phyloP scores from a whole-genome alignment of 2,888 invertebrate genomes.

The Platycnemis pennipes region DNA sequence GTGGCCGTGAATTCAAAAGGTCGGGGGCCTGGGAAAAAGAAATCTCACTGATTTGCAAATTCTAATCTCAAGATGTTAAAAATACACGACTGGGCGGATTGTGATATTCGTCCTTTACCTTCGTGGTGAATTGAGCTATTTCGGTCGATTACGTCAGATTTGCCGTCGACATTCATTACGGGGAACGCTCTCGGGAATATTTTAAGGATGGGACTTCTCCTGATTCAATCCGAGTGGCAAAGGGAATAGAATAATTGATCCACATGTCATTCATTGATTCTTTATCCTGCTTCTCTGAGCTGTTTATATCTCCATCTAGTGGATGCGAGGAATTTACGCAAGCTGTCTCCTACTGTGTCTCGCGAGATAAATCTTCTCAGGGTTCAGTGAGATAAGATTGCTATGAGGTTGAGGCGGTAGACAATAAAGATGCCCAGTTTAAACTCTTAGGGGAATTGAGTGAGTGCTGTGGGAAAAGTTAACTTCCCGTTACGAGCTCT shows the following conservation, averaged over 20 bases:
- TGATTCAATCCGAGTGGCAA: neutral
- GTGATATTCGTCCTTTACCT: neutral
- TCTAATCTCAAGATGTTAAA: neutral
- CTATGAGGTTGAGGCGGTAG: neutral
- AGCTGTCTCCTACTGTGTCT: neutral
- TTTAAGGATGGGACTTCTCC: neutral
- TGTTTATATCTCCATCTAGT: neutral
- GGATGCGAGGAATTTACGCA: neutral
- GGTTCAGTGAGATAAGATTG: neutral
- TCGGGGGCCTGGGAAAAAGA: neutral
- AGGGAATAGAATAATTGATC: neutral
- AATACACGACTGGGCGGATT: neutral
- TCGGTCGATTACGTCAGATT: neutral
- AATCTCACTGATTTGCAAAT: neutral
- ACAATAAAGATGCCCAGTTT: slow-evolving; percentile 14
- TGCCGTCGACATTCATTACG: neutral
- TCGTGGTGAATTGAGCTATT: neutral
- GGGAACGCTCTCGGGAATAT: neutral
- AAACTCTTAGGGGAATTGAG: neutral
- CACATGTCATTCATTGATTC: neutral
- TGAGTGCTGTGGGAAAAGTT: neutral
- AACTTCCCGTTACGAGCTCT: slow-evolving; percentile 23
- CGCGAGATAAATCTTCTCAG: neutral
- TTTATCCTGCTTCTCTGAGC: neutral
- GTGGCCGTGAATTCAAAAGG: neutral